Evolutionary conservation across 1,140 invertebrate species (phyloP), one percentile per base, ranked within the genome.

Genomic region (Ostrea edulis): DNA sequence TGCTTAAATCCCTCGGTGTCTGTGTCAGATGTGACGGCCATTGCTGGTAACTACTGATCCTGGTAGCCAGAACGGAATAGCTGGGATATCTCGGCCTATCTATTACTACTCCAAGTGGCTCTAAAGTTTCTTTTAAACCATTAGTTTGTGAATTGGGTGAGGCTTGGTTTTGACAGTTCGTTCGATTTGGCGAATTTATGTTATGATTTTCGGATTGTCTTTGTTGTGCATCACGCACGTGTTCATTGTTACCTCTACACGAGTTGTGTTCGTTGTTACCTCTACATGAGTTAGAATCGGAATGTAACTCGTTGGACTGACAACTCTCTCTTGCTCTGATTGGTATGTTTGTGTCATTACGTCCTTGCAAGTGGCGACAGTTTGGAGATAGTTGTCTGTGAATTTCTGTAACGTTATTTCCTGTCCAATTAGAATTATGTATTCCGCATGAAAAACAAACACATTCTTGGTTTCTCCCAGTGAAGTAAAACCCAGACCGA

Each of bases 371-470:
- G 81, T 71, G 68, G 17, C 52, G 65, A 54, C 85, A 86, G n/a
- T 81, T 8, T n/a, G 85, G 68, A 52, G 22, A 82, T n/a, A 53
- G 29, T 25, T 82, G 65, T 51, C n/a, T 53, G 51, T 86, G 85
- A 52, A 77, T 53, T 4, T 54, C 71, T 14, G 71, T 55, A 3
- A 81, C 68, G 20, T 53, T 77, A 12, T 77, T n/a, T 14, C 65
- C 22, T 22, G 62, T 29, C 85, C 85, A 86, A 29, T 53, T 25
- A 12, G 53, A 52, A n/a, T 77, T 54, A 53, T 54, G 65, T 0
- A 68, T 52, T 29, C 65, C 71, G 53, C 85, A 86, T 54, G 71
- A 86, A 81, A 77, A 51, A 29, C 85, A 86, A 22, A 22, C 44
- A 52, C 65, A 62, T 71, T 68, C 65, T 22, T 86, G 62, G 25